Conservation (phyloP, 2,797 vertebrate genomes). For the Mallotus villosus region DNA sequence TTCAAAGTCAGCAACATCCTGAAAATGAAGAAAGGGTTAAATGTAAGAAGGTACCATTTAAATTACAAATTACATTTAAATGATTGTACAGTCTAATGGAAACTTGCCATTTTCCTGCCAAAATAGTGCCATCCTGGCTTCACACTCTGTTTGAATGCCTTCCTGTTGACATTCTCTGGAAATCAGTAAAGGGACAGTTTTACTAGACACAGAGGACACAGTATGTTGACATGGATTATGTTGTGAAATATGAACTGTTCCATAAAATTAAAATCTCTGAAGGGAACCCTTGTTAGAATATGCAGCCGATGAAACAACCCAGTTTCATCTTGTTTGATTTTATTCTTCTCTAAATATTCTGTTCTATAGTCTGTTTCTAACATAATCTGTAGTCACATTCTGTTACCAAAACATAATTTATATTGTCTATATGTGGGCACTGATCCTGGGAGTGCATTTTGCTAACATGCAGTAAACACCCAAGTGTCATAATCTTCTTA, state of each 20-base stretch:
- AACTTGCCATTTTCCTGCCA: conserved; percentile 92
- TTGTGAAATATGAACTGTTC: neutral
- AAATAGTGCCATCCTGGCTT: conserved; percentile 94
- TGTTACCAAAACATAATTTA: neutral
- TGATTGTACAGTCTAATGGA: neutral
- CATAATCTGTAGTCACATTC: neutral
- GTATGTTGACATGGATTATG: neutral
- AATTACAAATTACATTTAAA: neutral
- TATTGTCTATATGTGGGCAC: neutral
- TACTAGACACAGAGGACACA: neutral
- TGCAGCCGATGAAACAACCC: too few relatives aligned
- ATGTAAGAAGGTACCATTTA: too few relatives aligned
- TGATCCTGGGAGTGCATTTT: conserved; percentile 29
- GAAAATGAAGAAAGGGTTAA: conserved; percentile 5
- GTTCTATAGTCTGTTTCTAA: neutral
- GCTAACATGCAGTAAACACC: conserved; percentile 20
- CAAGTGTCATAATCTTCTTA: conserved; percentile 56
- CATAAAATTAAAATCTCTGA: too few relatives aligned
- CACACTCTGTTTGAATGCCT: conserved; percentile 83
- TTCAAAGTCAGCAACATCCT: conserved; percentile 95
- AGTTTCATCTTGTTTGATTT: neutral
- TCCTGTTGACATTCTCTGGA: conserved; percentile 85
- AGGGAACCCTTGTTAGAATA: too few relatives aligned
- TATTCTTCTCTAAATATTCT: too few relatives aligned
- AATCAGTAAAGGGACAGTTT: conserved; percentile 17